Evolutionary conservation across 1,140 invertebrate species (phyloP).

Genomic region (Dolichoris vasculosae): DNA sequence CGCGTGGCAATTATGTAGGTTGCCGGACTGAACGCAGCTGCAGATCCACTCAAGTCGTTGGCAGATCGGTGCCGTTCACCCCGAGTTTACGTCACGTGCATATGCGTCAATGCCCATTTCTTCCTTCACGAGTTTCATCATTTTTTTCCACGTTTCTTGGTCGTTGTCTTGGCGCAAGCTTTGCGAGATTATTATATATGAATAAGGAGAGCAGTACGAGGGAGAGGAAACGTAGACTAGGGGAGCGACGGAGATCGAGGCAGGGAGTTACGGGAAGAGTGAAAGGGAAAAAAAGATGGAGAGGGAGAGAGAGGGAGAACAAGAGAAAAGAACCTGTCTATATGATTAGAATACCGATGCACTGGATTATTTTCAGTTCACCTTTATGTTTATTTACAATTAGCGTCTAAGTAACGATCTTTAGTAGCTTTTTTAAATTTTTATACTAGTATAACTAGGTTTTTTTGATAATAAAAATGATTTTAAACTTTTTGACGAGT

Average conservation of each 20-base stretch:
- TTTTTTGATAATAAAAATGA: too few species aligned
- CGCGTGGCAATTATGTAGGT: conserved; percentile 68
- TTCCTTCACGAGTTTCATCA: neutral
- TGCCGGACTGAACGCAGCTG: conserved; percentile 51
- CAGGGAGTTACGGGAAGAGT: neutral
- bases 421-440: too few species aligned
- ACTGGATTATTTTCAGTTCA: too few species aligned
- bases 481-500: too few species aligned
- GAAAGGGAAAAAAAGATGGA: neutral
- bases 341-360: too few species aligned
- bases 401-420: too few species aligned
- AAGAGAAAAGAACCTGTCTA: too few species aligned
- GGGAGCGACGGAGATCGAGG: too few species aligned
- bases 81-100: neutral
- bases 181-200: neutral
- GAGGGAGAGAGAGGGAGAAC: neutral
- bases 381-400: too few species aligned
- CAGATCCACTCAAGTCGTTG: conserved; percentile 39
- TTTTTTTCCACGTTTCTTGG: neutral
- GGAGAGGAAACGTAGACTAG: too few species aligned
- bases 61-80: conserved; percentile 43
- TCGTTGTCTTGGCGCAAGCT: neutral
- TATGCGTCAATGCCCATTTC: neutral
- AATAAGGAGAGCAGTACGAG: too few species aligned
- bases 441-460: too few species aligned